phyloP scores from a whole-genome alignment of 2,888 invertebrate genomes.

The Leptopterna dolabrata region DNA sequence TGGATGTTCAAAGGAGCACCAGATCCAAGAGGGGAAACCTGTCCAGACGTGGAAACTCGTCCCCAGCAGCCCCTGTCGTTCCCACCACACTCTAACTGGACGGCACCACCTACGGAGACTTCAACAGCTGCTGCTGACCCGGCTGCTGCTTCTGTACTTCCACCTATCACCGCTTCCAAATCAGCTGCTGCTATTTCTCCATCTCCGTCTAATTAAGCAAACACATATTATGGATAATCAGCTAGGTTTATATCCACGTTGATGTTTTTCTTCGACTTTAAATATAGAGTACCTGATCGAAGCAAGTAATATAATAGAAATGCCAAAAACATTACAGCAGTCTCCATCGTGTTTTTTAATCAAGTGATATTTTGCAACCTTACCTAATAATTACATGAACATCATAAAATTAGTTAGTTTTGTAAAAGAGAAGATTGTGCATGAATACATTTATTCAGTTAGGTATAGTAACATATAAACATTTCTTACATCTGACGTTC shows the following conservation, averaged over 20 bases:
- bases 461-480: background rate
- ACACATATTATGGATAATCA: background rate
- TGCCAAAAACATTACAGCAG: no score
- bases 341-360: no score
- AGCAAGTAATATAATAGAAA: no score
- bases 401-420: no score
- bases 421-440: no score
- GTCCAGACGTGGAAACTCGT: constrained; percentile 67
- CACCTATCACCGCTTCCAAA: constrained; percentile 61
- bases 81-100: constrained; percentile 87
- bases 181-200: constrained; percentile 55
- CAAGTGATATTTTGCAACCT: no score
- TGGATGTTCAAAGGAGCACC: constrained; percentile 75
- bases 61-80: constrained; percentile 73
- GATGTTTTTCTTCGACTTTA: no score
- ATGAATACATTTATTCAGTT: background rate
- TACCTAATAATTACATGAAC: no score
- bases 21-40: constrained; percentile 69
- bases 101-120: constrained; percentile 87
- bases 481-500: constrained; percentile 83
- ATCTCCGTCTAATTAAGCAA: constrained; percentile 50
- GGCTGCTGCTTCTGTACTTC: constrained; percentile 79
- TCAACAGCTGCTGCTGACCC: constrained; percentile 68
- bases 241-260: no score
- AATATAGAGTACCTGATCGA: no score